Evolutionary conservation across 2,797 vertebrate species (phyloP).

Genomic region (Apogon hyalosoma): DNA sequence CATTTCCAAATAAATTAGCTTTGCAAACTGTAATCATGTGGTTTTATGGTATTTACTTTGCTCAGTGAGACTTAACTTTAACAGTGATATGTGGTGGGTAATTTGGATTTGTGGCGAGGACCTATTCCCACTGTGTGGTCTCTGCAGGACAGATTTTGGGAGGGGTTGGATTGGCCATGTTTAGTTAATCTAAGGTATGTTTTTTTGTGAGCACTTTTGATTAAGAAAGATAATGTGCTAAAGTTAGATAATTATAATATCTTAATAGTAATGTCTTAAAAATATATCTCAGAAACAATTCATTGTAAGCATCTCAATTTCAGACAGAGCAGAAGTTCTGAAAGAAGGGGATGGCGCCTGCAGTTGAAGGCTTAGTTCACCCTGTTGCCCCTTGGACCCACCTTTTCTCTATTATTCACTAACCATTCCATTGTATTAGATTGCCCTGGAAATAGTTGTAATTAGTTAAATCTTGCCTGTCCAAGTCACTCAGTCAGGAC

Average conservation of each 20-base stretch:
- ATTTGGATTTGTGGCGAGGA: conserved; percentile 65
- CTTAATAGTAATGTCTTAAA: no score
- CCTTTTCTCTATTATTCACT: conserved; percentile 52
- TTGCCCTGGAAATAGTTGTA: conserved; percentile 79
- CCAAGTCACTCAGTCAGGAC: conserved; percentile 72
- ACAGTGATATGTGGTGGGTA: conserved; percentile 68
- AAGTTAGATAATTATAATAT: no score
- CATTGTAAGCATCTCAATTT: conserved; percentile 78
- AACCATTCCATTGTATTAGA: conserved; percentile 81
- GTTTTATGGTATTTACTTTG: conserved; percentile 73
- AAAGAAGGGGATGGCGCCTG: conserved; percentile 70
- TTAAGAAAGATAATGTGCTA: conserved; percentile 31
- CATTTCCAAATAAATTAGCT: conserved; percentile 73
- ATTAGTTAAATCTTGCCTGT: conserved; percentile 87
- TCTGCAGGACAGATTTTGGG: conserved; percentile 75
- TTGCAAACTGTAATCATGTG: conserved; percentile 77
- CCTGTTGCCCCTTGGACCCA: conserved; percentile 18
- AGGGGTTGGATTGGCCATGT: conserved; percentile 81
- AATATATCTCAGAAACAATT: conserved; percentile 77
- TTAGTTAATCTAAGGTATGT: conserved; percentile 87
- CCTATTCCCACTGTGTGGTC: conserved; percentile 86
- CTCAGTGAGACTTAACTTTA: conserved; percentile 75
- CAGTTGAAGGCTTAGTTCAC: conserved; percentile 74
- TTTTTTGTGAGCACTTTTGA: conserved; percentile 52
- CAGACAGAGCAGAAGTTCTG: conserved; percentile 66